Evolutionary conservation across 2,113 vertebrate genomes (phyloP), one percentile per base, ranked within the genome.

Genomic region (Nothobranchius furzeri): DNA sequence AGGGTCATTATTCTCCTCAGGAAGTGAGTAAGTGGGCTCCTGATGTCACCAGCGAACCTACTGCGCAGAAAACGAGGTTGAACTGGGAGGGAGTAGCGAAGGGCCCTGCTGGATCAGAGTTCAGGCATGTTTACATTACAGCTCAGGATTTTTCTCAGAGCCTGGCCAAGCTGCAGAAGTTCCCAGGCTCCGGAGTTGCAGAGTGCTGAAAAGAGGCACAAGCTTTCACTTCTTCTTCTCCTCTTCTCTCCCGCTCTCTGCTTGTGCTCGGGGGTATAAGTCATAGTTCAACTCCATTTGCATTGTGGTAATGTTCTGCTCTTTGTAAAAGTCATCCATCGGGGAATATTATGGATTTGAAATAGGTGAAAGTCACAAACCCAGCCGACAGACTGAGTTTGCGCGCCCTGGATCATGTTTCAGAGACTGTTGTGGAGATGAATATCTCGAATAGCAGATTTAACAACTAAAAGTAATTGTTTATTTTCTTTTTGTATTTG

Each of bases 121-220:
- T 94, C 92, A 93, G 86, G 76, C 83, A 82, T 93, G 93, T 93
- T 94, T 94, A 93, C 92, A 92, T 92, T 93, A 92, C 86, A 91
- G 88, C 89, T 91, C 91, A 89, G 90, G 91, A 90, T 93, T 91
- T 92, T 93, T 93, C 91, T 93, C 86, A 88, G 89, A 85, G 87
- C 70, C 77, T 0, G 76, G 89, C 89, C 86, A 88, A 90, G 87
- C 85, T 79, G 84, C 80, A 25, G 59, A 75, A 73, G 82, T 94
- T 94, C 92, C 93, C 93, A 93, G 90, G 92, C 92, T 92, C 90
- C 86, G 63, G 75, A 79, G 83, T 67, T 73, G 82, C 80, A 46
- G 79, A 89, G 86, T 70, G 84, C 73, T 90, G 84, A 89, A 89
- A 89, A 88, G 84, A 85, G 84, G 88, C 86, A 90, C 82, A 89